phyloP scores from a whole-genome alignment of 2,888 invertebrate genomes.

The Chrysodeixis includens region DNA sequence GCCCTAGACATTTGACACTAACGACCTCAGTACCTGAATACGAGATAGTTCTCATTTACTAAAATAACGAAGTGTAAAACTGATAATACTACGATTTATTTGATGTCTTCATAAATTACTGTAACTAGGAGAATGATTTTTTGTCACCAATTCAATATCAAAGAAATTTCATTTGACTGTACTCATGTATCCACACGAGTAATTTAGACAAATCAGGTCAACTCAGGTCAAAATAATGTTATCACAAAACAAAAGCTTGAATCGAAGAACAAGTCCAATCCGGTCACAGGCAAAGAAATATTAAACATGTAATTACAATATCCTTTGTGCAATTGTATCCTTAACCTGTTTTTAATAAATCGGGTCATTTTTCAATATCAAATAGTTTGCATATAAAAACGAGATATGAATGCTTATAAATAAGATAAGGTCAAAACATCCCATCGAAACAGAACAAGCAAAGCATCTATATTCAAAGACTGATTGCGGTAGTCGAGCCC shows the following conservation, averaged over 20 bases:
- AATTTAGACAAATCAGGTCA: too few relatives aligned
- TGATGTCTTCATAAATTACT: slow-evolving; percentile 35
- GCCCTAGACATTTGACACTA: slow-evolving; percentile 55
- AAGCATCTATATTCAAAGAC: slow-evolving; percentile 52
- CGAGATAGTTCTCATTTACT: slow-evolving; percentile 57
- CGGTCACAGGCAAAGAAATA: too few relatives aligned
- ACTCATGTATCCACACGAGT: too few relatives aligned
- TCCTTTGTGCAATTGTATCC: too few relatives aligned
- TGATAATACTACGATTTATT: slow-evolving; percentile 52
- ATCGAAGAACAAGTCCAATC: too few relatives aligned
- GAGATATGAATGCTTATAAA: not conserved
- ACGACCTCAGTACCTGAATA: slow-evolving; percentile 55
- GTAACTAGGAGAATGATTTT: slow-evolving; percentile 34
- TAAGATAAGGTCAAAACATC: slow-evolving; percentile 12
- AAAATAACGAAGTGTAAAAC: slow-evolving; percentile 59
- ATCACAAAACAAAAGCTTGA: too few relatives aligned
- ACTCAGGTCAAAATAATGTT: too few relatives aligned
- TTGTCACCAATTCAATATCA: too few relatives aligned
- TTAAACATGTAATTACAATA: too few relatives aligned
- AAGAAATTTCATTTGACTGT: too few relatives aligned
- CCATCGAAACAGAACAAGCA: slow-evolving; percentile 19
- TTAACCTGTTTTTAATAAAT: too few relatives aligned
- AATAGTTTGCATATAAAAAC: not conserved
- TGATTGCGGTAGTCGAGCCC: slow-evolving; percentile 62
- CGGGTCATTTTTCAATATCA: too few relatives aligned